A percentile compares a stretch with the other conserved stretches of the same genome.
phyloP scores from a whole-genome alignment of 2,113 vertebrate species.

The Zonotrichia leucophrys region DNA sequence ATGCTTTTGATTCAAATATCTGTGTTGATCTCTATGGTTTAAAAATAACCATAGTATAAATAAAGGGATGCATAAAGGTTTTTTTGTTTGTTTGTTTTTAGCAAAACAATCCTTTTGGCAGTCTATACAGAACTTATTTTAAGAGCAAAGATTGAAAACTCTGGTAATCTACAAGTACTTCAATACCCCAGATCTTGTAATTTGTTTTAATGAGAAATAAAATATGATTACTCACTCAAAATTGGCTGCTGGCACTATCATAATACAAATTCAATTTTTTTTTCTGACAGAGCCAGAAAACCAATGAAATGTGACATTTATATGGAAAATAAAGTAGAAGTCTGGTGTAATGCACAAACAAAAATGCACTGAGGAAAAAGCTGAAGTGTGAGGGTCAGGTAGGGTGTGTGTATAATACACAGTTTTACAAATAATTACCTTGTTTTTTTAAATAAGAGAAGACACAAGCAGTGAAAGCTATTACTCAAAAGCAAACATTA shows the following conservation, averaged over 20 bases:
- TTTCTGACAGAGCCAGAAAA: not conserved
- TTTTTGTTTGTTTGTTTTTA: not conserved
- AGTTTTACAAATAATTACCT: not conserved
- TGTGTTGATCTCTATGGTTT: not conserved
- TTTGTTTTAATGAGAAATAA: not conserved
- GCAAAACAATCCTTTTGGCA: not conserved
- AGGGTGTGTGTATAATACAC: fast-evolving
- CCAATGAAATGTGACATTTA: not conserved
- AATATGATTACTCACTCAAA: not conserved
- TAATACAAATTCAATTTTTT: not conserved
- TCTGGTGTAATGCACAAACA: not conserved
- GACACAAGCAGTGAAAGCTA: not conserved
- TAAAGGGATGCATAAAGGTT: not conserved
- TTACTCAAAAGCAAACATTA: not conserved
- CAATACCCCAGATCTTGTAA: not conserved
- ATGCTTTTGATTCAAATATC: not conserved
- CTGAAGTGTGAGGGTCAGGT: not conserved
- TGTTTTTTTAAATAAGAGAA: not conserved
- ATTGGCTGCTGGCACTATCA: not conserved
- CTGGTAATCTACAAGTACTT: not conserved
- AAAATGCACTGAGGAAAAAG: not conserved
- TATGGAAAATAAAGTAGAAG: not conserved
- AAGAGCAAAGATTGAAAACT: not conserved
- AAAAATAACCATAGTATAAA: not conserved
- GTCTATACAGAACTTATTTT: not conserved